Evolutionary conservation across 1,140 invertebrate species (phyloP).

Genomic region (Ruditapes philippinarum): DNA sequence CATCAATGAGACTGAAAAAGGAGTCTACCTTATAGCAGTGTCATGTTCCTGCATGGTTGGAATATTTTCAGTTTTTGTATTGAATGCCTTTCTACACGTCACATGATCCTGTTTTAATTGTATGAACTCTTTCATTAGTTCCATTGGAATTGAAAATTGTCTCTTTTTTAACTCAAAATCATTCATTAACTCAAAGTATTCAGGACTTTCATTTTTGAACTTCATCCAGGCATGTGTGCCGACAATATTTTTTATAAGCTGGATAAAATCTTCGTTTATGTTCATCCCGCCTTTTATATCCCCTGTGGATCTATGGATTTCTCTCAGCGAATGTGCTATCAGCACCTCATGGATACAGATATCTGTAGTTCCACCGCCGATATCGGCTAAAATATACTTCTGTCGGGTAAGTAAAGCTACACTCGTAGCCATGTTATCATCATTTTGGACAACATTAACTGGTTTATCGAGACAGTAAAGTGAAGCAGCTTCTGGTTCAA

Average conservation of each 20-base stretch:
- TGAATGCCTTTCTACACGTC: background rate
- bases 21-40: background rate
- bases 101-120: background rate
- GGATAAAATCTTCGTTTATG: background rate
- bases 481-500: slow-evolving; percentile 38
- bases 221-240: background rate
- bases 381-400: slow-evolving; percentile 30
- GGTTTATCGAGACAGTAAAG: slow-evolving; percentile 21
- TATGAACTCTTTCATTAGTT: background rate
- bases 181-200: background rate
- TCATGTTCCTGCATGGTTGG: background rate
- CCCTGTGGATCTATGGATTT: slow-evolving; percentile 26
- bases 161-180: background rate
- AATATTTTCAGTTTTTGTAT: background rate
- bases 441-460: background rate
- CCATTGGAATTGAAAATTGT: background rate
- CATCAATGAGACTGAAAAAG: background rate
- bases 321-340: background rate
- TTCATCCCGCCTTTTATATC: slow-evolving; percentile 22
- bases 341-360: slow-evolving; percentile 44
- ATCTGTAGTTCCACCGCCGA: slow-evolving; percentile 38
- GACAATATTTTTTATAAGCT: background rate
- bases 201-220: background rate
- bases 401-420: background rate
- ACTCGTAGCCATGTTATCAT: background rate